phyloP scores from a whole-genome alignment of 2,113 vertebrate species.

The Perccottus glenii region DNA sequence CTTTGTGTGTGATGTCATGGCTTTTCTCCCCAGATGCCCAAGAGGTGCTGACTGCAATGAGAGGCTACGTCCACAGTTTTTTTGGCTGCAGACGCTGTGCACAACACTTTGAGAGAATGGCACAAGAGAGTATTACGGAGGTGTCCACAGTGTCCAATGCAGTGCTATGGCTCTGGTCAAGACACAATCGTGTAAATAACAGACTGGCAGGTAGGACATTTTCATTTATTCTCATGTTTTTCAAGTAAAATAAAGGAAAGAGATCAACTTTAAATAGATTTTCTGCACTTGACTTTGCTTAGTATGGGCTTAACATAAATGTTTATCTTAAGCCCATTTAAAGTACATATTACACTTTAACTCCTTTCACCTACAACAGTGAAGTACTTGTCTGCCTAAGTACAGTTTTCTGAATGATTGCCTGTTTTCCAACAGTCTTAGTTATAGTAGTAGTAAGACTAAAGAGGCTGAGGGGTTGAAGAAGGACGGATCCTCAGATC shows the following conservation, averaged over 20 bases:
- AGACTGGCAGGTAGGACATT: slow-evolving; percentile 88
- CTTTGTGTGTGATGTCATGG: background rate
- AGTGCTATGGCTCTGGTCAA: slow-evolving; percentile 88
- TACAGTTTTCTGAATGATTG: slow-evolving; percentile 1
- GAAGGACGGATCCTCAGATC: slow-evolving; percentile 68
- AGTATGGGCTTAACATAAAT: no score
- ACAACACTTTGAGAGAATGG: slow-evolving; percentile 89
- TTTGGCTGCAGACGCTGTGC: slow-evolving; percentile 90
- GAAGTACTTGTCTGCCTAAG: background rate
- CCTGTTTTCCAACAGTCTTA: slow-evolving; percentile 32
- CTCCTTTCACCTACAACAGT: no score
- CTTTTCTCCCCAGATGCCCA: slow-evolving; percentile 67
- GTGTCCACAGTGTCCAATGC: slow-evolving; percentile 67
- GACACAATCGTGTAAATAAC: slow-evolving; percentile 90
- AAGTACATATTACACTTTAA: no score
- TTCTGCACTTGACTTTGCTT: no score
- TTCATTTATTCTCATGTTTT: background rate
- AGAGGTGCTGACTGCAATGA: slow-evolving; percentile 86
- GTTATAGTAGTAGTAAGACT: slow-evolving; percentile 61
- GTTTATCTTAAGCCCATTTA: no score
- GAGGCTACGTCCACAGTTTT: slow-evolving; percentile 83
- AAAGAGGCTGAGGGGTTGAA: slow-evolving; percentile 41
- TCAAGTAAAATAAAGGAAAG: no score
- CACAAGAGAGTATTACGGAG: slow-evolving; percentile 70
- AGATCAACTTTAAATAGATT: no score